phyloP scores from a whole-genome alignment of 2,888 invertebrate genomes.

The Ctena decussata region DNA sequence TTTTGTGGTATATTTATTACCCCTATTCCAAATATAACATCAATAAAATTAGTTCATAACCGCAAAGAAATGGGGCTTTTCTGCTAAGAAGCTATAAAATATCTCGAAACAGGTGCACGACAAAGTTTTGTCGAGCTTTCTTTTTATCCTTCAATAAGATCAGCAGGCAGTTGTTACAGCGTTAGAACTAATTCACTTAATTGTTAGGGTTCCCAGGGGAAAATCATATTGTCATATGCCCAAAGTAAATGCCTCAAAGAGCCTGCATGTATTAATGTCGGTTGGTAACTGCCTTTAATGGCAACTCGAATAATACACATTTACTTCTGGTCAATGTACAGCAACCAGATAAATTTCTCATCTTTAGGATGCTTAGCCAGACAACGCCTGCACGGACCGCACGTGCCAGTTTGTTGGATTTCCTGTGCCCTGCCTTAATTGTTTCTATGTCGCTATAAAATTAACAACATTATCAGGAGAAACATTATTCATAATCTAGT shows the following conservation, averaged over 20 bases:
- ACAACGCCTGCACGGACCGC: too few species aligned
- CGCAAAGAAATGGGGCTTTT: background rate
- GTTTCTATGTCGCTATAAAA: constrained; percentile 14
- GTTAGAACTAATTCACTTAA: constrained; percentile 1
- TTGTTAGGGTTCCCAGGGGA: too few species aligned
- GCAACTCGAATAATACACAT: too few species aligned
- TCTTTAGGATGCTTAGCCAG: too few species aligned
- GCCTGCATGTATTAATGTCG: too few species aligned
- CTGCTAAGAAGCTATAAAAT: background rate
- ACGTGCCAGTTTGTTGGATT: too few species aligned
- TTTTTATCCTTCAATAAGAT: background rate
- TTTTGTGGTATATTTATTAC: background rate
- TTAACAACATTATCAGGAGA: constrained; percentile 1
- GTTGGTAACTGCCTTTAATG: too few species aligned
- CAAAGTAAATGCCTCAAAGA: too few species aligned
- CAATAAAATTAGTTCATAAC: background rate
- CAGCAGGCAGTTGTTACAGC: constrained; percentile 11
- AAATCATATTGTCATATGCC: too few species aligned
- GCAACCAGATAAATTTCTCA: too few species aligned
- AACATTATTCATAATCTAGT: constrained; percentile 15
- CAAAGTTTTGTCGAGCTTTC: background rate
- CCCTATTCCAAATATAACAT: background rate
- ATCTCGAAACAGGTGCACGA: background rate
- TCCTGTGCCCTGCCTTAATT: too few species aligned
- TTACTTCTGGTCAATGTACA: too few species aligned